Evolutionary conservation across 2,113 vertebrate species (phyloP).

Genomic region (Nothocercus nigrocapillus): DNA sequence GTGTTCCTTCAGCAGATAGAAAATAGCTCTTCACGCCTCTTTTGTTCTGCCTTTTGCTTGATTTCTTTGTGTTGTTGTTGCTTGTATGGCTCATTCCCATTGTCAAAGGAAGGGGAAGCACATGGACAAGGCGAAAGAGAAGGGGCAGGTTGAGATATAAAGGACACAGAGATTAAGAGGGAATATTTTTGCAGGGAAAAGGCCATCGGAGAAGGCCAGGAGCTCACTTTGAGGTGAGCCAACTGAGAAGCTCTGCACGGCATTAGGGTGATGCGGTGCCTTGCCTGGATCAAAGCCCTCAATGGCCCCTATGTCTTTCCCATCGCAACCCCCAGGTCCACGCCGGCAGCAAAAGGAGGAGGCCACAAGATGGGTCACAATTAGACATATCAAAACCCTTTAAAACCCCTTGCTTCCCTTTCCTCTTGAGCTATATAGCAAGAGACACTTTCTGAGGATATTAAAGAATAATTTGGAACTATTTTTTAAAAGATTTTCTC

Average conservation of each 20-base stretch:
- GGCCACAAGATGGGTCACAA: not conserved
- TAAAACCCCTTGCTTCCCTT: not conserved
- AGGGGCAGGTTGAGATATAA: not conserved
- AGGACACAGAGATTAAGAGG: not conserved
- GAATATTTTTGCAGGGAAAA: not conserved
- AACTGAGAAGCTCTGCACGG: fast-evolving
- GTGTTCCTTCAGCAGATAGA: not conserved
- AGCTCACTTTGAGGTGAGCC: not conserved
- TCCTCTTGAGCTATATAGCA: not conserved
- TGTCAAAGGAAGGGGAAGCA: not conserved
- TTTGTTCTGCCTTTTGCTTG: not conserved
- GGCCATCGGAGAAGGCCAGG: not conserved
- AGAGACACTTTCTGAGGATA: not conserved
- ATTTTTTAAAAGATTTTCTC: not conserved
- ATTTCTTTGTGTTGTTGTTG: not conserved
- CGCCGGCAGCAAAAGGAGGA: not conserved
- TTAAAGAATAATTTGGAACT: not conserved
- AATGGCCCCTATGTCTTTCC: not conserved
- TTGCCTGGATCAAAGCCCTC: not conserved
- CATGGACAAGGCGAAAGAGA: not conserved
- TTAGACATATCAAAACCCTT: not conserved
- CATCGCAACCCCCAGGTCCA: not conserved
- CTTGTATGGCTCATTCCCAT: not conserved
- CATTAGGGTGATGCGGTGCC: not conserved
- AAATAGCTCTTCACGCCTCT: not conserved